These are phyloP conservation scores for Eudemis profundana DNA, from an alignment of 2,888 invertebrate species.

Conservation along the genomic window DNA sequence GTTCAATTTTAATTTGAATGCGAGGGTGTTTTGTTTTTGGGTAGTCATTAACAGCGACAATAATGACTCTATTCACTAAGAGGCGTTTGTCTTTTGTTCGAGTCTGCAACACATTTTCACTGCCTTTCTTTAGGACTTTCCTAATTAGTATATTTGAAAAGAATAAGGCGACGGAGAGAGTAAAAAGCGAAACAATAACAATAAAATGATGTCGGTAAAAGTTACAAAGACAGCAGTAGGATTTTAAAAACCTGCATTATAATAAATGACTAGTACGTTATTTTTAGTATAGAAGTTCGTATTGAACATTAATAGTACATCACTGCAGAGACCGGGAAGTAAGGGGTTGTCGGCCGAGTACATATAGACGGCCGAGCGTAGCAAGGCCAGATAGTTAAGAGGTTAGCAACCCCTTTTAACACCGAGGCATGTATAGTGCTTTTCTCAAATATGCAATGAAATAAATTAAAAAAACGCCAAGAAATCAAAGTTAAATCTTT, in stretches of 20 bases:
- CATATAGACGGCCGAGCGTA: too few relatives aligned
- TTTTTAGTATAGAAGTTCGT: too few relatives aligned
- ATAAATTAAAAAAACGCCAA: too few relatives aligned
- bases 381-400: too few relatives aligned
- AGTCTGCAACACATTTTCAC: slow-evolving; percentile 25
- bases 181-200: slow-evolving; percentile 22
- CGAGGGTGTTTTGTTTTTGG: slow-evolving; percentile 31
- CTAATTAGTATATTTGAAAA: slow-evolving; percentile 27
- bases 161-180: slow-evolving; percentile 19
- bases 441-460: too few relatives aligned
- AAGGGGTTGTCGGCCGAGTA: too few relatives aligned
- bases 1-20: not conserved
- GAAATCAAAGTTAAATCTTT: too few relatives aligned
- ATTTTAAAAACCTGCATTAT: not conserved
- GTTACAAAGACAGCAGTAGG: slow-evolving; percentile 16
- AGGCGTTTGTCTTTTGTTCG: slow-evolving; percentile 31
- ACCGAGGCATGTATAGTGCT: too few relatives aligned
- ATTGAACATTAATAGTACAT: too few relatives aligned
- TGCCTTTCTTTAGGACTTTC: slow-evolving; percentile 36
- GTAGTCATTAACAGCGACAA: slow-evolving; percentile 35
- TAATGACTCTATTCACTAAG: slow-evolving; percentile 23
- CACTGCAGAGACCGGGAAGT: too few relatives aligned
- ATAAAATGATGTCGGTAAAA: slow-evolving; percentile 24
- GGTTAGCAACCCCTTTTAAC: too few relatives aligned
- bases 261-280: not conserved